Evolutionary conservation across 2,888 invertebrate species (phyloP), one percentile per base, ranked within the genome.

Genomic region (Rosalia funebris): DNA sequence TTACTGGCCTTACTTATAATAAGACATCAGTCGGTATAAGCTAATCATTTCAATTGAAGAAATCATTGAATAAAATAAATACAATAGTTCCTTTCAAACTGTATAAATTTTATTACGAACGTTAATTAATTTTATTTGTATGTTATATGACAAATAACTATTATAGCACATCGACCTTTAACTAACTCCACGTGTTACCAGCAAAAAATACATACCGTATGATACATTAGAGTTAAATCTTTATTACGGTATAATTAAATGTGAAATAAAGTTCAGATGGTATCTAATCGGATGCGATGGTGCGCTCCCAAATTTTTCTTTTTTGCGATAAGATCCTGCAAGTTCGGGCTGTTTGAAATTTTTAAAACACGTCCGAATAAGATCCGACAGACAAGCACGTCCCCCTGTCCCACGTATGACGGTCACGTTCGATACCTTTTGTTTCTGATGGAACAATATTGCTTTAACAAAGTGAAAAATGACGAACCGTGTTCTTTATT

Each of bases 371-470:
- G 46, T 55, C 37, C 46, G 44, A n/a, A 45, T 15, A 14, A 45
- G 41, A 20, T 44, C 17, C 25, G 46, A 14, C 25, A 46, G 46
- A 48, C 54, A 25, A 39, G 37, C 65, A 65, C 65, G 65, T 65
- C 60, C 41, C 52, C 45, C 41, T 62, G 47, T 60, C 62, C 60
- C 65, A 65, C 65, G 65, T 62, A 59, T 59, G 59, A 44, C 14
- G 50, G 62, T 62, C 65, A 65, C 65, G 65, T 65, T 59, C 57
- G 47, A 31, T 50, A 15, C 48, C 54, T 55, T 20, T 48, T n/a
- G n/a, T 44, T 39, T 46, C n/a, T 56, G 47, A 17, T 36, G 11
- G 37, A 12, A 36, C n/a, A 37, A n/a, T n/a, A n/a, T n/a, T n/a
- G n/a, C n/a, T n/a, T n/a, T n/a, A n/a, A n/a, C n/a, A n/a, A n/a